These are phyloP conservation scores for Allolobophora icterica DNA, from an alignment of 2,888 invertebrate genomes.

Conservation along the genomic window DNA sequence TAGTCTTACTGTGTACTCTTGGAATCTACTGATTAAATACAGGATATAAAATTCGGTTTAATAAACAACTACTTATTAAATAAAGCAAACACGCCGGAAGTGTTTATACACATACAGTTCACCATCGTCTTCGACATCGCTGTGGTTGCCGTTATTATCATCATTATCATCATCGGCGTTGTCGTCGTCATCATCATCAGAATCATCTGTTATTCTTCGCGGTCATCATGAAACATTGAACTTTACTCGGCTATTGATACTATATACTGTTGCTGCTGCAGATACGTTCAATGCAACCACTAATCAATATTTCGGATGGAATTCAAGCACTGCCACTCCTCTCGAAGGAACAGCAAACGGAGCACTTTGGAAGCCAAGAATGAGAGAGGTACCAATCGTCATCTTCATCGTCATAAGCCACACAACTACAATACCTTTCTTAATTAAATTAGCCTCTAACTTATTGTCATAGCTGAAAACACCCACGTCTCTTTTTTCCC, in stretches of 20 bases:
- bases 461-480: too few relatives aligned
- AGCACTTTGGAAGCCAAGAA: neutral
- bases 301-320: neutral
- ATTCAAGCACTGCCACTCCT: neutral
- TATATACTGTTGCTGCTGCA: neutral
- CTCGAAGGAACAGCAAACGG: neutral
- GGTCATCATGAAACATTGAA: neutral
- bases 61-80: too few relatives aligned
- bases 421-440: too few relatives aligned
- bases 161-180: neutral
- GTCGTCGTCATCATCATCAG: constrained; percentile 31
- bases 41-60: neutral
- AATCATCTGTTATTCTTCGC: neutral
- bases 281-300: neutral
- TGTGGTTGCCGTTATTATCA: too few relatives aligned
- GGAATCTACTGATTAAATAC: neutral
- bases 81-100: too few relatives aligned
- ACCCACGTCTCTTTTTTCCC: too few relatives aligned
- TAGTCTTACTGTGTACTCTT: too few relatives aligned
- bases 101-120: too few relatives aligned
- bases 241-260: neutral
- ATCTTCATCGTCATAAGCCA: too few relatives aligned
- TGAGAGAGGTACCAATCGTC: neutral
- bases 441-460: too few relatives aligned
- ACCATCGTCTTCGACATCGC: too few relatives aligned